Percentiles rank a stretch among this genome's conserved stretches.
Conservation (phyloP, 2,113 vertebrate species). For the Oryzias celebensis region DNA sequence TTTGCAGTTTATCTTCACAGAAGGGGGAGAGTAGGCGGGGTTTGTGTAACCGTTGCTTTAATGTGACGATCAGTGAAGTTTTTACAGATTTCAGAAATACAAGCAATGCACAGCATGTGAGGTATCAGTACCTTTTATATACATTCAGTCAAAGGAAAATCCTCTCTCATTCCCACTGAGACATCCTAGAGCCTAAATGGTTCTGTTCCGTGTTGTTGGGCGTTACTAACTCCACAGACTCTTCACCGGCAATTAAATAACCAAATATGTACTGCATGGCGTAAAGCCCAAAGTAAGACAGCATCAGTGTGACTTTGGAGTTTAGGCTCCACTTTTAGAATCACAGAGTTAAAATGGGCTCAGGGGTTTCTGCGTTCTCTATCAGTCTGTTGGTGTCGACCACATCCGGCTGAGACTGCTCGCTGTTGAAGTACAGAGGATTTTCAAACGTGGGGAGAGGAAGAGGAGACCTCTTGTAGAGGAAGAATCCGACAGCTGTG, state of each 20-base stretch:
- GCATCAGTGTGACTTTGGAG: conserved; percentile 1
- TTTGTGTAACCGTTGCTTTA: too few relatives aligned
- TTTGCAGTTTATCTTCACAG: too few relatives aligned
- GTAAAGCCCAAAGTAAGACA: conserved; percentile 23
- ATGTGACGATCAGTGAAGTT: conserved; percentile 14
- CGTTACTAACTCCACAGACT: conserved; percentile 34
- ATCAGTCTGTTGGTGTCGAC: conserved; percentile 71
- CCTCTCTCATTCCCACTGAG: conserved; percentile 34
- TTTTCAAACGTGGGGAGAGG: conserved; percentile 66
- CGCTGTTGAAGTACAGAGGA: conserved; percentile 63
- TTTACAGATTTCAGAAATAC: conserved; percentile 28
- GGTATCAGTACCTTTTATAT: conserved; percentile 35
- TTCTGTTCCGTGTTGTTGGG: conserved; percentile 46
- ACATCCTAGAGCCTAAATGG: conserved; percentile 61
- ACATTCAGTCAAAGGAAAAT: conserved; percentile 43
- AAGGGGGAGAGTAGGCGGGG: too few relatives aligned
- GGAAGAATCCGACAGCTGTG: conserved; percentile 31
- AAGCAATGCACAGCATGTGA: conserved; percentile 44
- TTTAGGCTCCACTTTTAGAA: neutral
- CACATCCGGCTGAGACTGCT: conserved; percentile 60
- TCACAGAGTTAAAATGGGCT: conserved; percentile 68
- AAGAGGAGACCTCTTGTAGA: conserved; percentile 61
- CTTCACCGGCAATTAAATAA: conserved; percentile 55
- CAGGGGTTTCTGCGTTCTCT: conserved; percentile 61
- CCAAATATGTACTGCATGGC: conserved; percentile 38